Conservation (phyloP, 2,113 vertebrate species). For the Balaeniceps rex region DNA sequence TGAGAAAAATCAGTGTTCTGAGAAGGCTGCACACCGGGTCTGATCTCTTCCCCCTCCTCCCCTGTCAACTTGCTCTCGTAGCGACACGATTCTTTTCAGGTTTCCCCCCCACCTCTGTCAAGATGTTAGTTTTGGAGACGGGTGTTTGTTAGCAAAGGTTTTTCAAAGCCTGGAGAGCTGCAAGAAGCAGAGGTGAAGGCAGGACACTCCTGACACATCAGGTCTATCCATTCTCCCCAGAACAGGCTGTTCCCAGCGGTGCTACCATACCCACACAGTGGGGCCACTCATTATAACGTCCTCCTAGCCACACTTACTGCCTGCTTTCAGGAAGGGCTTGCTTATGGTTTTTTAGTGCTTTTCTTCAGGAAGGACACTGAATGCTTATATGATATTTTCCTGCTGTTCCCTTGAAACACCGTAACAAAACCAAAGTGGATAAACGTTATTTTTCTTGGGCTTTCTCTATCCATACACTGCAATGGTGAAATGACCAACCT, state of each 20-base stretch:
- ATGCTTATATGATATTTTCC: not conserved
- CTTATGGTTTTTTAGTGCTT: not conserved
- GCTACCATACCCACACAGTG: not conserved
- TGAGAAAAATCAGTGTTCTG: not conserved
- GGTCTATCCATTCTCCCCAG: not conserved
- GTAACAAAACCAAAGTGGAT: not conserved
- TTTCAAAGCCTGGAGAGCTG: not conserved
- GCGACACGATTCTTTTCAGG: not conserved
- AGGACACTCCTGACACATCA: constrained; percentile 7
- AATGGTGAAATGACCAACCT: not conserved
- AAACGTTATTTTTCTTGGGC: not conserved
- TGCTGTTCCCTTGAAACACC: not conserved
- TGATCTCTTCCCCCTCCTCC: not conserved
- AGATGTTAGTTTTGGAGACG: not conserved
- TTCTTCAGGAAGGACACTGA: not conserved
- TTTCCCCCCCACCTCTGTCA: not conserved
- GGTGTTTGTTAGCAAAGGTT: constrained; percentile 2
- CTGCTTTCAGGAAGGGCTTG: not conserved
- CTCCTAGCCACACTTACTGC: not conserved
- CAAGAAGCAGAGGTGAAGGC: not conserved
- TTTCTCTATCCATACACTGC: not conserved
- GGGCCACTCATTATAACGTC: not conserved
- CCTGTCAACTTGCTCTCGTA: not conserved
- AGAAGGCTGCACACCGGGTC: not conserved
- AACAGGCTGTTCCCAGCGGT: not conserved